A percentile compares a stretch with the other conserved stretches of the same genome.
Evolutionary conservation across 2,113 vertebrate species (phyloP).

Genomic region (Cynoglossus semilaevis): DNA sequence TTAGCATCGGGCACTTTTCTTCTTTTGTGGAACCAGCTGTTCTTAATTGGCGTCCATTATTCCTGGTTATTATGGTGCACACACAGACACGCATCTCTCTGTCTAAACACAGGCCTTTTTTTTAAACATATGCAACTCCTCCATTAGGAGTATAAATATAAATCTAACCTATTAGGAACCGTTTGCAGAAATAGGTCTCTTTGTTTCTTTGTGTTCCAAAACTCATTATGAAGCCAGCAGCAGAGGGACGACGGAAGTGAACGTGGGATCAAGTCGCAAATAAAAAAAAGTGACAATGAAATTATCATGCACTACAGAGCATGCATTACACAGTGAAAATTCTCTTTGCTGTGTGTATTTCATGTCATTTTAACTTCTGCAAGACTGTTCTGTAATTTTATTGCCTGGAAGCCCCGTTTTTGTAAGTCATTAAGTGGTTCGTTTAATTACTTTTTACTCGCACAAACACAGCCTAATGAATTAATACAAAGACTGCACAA

Average conservation of each 20-base stretch:
- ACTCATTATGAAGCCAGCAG: constrained; percentile 24
- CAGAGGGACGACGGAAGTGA: constrained; percentile 13
- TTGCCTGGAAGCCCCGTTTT: constrained; percentile 23
- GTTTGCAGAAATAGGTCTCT: neutral
- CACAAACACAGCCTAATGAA: constrained; percentile 30
- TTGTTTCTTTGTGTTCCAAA: constrained; percentile 9
- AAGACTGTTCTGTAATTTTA: constrained; percentile 31
- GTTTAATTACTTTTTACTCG: constrained; percentile 33
- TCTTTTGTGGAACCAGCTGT: constrained; percentile 1
- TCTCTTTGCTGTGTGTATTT: constrained; percentile 32
- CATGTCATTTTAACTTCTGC: constrained; percentile 46
- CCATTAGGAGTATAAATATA: constrained; percentile 24
- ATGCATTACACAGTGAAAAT: constrained; percentile 36
- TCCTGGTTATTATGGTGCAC: neutral
- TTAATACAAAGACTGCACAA: constrained; percentile 19
- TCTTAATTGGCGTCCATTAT: neutral
- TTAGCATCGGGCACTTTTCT: neutral
- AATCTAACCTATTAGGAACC: constrained; percentile 21
- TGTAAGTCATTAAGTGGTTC: constrained; percentile 30
- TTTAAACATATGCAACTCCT: constrained; percentile 2
- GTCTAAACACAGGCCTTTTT: neutral
- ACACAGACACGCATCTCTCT: neutral
- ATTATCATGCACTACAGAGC: constrained; percentile 51
- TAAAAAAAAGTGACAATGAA: constrained; percentile 49
- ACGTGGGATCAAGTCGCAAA: no score